phyloP scores from a whole-genome alignment of 2,888 invertebrate species.

The Hydraecia micacea region DNA sequence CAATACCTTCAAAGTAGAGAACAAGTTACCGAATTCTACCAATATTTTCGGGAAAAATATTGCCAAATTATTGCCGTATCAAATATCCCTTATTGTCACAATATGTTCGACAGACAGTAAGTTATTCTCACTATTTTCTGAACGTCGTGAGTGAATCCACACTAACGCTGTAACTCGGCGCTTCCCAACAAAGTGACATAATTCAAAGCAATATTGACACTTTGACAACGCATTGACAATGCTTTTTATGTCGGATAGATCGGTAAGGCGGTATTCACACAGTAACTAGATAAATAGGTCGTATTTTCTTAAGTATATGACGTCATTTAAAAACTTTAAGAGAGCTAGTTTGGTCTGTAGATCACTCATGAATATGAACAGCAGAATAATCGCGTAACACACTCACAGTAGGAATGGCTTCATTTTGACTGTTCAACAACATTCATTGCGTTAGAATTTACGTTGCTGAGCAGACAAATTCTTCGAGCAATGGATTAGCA shows the following conservation, averaged over 20 bases:
- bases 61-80: not conserved
- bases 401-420: too few species aligned
- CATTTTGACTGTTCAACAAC: too few species aligned
- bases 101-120: constrained; percentile 14
- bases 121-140: constrained; percentile 34
- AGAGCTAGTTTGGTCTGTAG: too few species aligned
- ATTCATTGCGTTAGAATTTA: too few species aligned
- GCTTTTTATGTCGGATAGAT: constrained; percentile 54
- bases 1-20: not conserved
- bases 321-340: not conserved
- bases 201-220: constrained; percentile 65
- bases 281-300: not conserved
- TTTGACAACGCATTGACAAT: constrained; percentile 58
- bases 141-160: constrained; percentile 28
- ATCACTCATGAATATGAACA: not conserved
- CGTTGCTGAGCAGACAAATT: too few species aligned
- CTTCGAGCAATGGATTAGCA: too few species aligned
- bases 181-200: constrained; percentile 57
- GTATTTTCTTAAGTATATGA: not conserved
- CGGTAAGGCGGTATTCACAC: constrained; percentile 30
- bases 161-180: constrained; percentile 33
- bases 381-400: too few species aligned
- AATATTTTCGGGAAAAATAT: not conserved
- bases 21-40: not conserved
- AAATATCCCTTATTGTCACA: not conserved